A percentile compares a stretch with the other conserved stretches of the same genome.
Evolutionary conservation across 2,113 vertebrate genomes (phyloP).

Genomic region (Mustela lutreola): DNA sequence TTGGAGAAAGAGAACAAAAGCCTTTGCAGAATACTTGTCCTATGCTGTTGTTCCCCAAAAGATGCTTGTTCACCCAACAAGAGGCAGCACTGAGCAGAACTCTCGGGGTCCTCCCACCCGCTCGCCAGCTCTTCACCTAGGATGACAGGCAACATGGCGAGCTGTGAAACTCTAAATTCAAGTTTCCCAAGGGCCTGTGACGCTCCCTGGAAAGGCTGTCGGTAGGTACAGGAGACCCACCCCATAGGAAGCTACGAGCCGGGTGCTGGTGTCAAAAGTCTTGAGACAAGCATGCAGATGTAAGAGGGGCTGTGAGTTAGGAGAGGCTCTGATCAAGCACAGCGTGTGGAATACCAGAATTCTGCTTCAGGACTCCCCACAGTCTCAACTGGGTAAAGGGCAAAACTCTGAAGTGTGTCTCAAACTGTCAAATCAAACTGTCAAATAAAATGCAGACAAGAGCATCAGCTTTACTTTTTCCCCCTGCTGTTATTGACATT

Average conservation of each 20-base stretch:
- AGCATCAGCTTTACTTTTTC: constrained; percentile 78
- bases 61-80: not conserved
- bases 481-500: not conserved
- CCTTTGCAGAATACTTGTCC: not conserved
- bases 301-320: constrained; percentile 83
- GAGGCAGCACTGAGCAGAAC: not conserved
- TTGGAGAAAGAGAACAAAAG: not conserved
- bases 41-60: not conserved
- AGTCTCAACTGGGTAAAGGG: constrained; percentile 91
- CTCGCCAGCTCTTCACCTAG: not conserved
- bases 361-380: constrained; percentile 91
- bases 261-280: constrained; percentile 62
- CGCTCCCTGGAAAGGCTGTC: not conserved
- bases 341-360: constrained; percentile 88
- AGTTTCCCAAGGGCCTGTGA: not conserved
- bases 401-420: constrained; percentile 89
- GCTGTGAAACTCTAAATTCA: not conserved
- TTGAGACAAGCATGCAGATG: constrained; percentile 86
- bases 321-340: constrained; percentile 76
- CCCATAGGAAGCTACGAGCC: constrained; percentile 81
- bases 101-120: rapidly evolving
- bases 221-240: constrained; percentile 66
- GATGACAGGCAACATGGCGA: not conserved
- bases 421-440: constrained; percentile 96
- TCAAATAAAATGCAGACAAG: constrained; percentile 92